These are phyloP conservation scores for Simalia tracyae DNA, from an alignment of 2,797 vertebrate species.

Conservation along the genomic window DNA sequence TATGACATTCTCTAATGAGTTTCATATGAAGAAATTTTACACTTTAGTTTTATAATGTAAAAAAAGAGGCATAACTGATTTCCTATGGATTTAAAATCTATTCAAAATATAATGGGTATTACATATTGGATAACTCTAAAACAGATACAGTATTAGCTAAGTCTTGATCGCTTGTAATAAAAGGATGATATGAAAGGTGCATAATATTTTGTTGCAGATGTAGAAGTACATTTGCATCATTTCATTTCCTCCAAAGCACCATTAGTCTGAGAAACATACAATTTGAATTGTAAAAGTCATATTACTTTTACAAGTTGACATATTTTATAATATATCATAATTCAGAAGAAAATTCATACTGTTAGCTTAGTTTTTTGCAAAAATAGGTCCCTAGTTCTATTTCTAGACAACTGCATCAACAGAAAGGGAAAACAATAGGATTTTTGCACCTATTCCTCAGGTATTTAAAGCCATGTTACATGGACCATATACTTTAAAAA, in stretches of 20 bases:
- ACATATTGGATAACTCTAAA: not conserved
- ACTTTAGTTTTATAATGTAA: not conserved
- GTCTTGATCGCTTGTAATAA: not conserved
- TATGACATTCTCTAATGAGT: too few relatives aligned
- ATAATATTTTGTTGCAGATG: slow-evolving; percentile 21
- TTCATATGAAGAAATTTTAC: too few relatives aligned
- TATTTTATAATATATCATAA: slow-evolving; percentile 17
- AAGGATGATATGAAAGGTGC: slow-evolving; percentile 10
- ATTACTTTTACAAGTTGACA: not conserved
- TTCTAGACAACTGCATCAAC: not conserved
- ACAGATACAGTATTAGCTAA: slow-evolving; percentile 11
- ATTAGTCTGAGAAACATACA: slow-evolving; percentile 4
- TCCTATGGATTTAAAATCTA: not conserved
- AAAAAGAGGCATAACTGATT: not conserved
- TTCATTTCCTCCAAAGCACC: not conserved
- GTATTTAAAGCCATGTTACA: not conserved
- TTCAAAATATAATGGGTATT: not conserved
- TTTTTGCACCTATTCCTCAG: not conserved
- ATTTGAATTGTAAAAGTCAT: rapidly evolving
- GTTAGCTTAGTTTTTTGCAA: not conserved
- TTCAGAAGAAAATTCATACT: not conserved
- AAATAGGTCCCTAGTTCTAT: not conserved
- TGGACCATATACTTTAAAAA: not conserved
- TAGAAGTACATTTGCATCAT: not conserved
- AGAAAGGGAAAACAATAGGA: not conserved